These are phyloP conservation scores for Drosophila crucigera DNA, from an alignment of 2,888 invertebrate species.

Conservation along the genomic window DNA sequence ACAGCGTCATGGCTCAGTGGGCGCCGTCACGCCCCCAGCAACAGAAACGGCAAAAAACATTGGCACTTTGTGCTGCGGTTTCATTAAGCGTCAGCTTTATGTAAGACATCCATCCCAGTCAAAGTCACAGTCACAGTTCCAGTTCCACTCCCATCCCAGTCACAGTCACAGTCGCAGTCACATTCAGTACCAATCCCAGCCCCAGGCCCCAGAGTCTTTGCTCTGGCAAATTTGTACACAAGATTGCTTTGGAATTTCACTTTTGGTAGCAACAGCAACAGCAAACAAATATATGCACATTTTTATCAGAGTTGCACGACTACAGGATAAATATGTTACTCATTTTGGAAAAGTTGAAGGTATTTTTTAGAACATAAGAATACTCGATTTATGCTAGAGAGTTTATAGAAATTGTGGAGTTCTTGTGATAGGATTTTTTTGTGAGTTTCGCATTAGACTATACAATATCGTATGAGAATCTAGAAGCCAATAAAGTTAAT, in stretches of 20 bases:
- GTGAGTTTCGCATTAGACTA: background rate
- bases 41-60: conserved; percentile 20
- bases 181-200: background rate
- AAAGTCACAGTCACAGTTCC: background rate
- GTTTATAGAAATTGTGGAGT: background rate
- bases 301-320: conserved; percentile 18
- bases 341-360: no score
- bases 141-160: conserved; percentile 5
- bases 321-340: conserved; percentile 11
- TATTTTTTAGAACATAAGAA: background rate
- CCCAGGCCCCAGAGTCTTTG: conserved; percentile 5
- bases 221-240: conserved; percentile 53
- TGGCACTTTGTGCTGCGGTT: conserved; percentile 59
- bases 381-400: background rate
- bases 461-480: background rate
- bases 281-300: background rate
- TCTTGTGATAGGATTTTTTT: background rate
- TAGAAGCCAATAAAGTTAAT: background rate
- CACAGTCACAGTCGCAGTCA: background rate
- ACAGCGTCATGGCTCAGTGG: conserved; percentile 61
- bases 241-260: conserved; percentile 61
- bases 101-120: conserved; percentile 52
- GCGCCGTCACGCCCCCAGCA: conserved; percentile 40
- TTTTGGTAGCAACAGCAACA: conserved; percentile 35
- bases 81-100: conserved; percentile 74